Conservation (phyloP, 2,888 invertebrate species). For the Heteromurus nitidus region DNA sequence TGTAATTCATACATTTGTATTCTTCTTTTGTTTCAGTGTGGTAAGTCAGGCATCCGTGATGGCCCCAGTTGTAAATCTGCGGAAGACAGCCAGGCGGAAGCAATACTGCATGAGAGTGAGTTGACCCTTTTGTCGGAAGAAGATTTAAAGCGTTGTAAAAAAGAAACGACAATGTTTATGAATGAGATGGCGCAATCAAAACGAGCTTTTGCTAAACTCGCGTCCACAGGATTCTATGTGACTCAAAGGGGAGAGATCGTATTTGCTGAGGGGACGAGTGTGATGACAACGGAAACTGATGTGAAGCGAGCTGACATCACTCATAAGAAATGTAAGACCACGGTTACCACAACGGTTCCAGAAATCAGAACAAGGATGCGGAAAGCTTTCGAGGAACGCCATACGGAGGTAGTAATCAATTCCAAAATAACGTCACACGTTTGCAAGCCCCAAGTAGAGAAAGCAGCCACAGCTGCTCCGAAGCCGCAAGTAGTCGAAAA, state of each 20-base stretch:
- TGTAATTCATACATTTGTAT: neutral
- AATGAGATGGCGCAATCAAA: conserved; percentile 47
- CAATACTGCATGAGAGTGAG: conserved; percentile 34
- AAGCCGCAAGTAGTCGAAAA: neutral
- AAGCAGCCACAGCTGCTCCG: neutral
- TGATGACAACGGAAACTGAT: conserved; percentile 19
- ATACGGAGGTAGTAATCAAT: conserved; percentile 12
- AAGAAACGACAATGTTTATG: conserved; percentile 50
- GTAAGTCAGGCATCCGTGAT: conserved; percentile 42
- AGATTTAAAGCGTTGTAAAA: conserved; percentile 50
- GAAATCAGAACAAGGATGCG: conserved; percentile 31
- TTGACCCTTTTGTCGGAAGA: conserved; percentile 51
- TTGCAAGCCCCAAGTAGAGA: no score
- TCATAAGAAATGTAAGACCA: neutral
- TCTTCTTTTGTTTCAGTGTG: conserved; percentile 31
- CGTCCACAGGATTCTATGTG: conserved; percentile 52
- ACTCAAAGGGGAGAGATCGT: conserved; percentile 28
- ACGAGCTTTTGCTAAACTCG: conserved; percentile 41
- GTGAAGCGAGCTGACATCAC: no score
- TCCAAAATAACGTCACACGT: no score
- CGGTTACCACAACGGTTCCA: conserved; percentile 15
- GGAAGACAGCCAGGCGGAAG: conserved; percentile 46
- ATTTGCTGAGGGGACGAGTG: conserved; percentile 24
- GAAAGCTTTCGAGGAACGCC: conserved; percentile 25
- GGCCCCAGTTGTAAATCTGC: conserved; percentile 54